These are phyloP conservation scores for Palaemon carinicauda DNA, from an alignment of 1,140 invertebrate genomes.

Conservation along the genomic window DNA sequence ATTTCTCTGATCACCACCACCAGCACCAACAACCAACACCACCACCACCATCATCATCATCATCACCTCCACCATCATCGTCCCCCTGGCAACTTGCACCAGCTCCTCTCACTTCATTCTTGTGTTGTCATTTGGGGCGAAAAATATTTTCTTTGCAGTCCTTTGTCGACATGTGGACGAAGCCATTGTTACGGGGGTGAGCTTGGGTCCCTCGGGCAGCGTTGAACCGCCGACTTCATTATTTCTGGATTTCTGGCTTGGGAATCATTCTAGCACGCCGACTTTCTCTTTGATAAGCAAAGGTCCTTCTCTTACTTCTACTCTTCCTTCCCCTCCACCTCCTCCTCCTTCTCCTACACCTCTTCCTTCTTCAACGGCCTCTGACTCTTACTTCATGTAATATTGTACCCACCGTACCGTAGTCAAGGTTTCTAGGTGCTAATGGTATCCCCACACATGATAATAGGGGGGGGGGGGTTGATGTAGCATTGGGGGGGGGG, in stretches of 20 bases:
- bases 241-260: slow-evolving; percentile 50
- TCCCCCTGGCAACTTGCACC: neutral
- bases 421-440: neutral
- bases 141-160: slow-evolving; percentile 45
- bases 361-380: neutral
- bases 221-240: slow-evolving; percentile 42
- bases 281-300: slow-evolving; percentile 42
- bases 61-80: neutral
- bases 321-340: neutral
- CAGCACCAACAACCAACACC: neutral
- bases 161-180: slow-evolving; percentile 54
- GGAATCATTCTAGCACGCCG: slow-evolving; percentile 41
- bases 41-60: neutral
- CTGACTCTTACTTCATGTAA: neutral
- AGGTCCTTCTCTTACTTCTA: neutral
- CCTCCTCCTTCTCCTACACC: neutral
- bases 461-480: neutral
- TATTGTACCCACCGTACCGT: neutral
- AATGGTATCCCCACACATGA: neutral
- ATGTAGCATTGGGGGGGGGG: neutral
- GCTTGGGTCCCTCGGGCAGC: slow-evolving; percentile 28
- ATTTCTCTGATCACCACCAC: neutral
- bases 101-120: slow-evolving; percentile 48
- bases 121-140: slow-evolving; percentile 54
- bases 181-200: slow-evolving; percentile 25